Percentiles rank a stretch among this genome's conserved stretches.
Evolutionary conservation across 2,113 vertebrate genomes (phyloP).

Genomic region (Nipponia nippon): DNA sequence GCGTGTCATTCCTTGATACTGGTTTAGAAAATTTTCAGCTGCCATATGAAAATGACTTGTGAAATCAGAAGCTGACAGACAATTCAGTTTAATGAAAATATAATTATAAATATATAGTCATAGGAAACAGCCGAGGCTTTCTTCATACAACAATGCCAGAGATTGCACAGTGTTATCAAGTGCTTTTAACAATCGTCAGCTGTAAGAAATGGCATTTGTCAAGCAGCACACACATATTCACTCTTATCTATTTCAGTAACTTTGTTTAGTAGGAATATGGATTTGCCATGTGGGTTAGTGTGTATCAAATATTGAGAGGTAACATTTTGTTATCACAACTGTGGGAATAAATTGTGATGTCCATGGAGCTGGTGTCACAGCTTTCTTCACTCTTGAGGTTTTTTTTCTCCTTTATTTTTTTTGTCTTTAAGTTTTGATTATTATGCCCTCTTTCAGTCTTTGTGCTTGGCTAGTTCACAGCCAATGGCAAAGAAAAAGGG

Average conservation of each 20-base stretch:
- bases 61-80: background rate
- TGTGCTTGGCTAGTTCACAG: background rate
- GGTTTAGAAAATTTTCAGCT: background rate
- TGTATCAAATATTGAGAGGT: background rate
- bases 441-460: background rate
- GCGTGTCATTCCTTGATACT: background rate
- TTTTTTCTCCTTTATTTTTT: background rate
- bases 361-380: fast-evolving
- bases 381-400: background rate
- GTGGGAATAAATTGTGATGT: background rate
- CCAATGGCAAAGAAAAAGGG: background rate
- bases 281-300: background rate
- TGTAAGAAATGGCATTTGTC: background rate
- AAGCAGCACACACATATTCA: background rate
- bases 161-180: background rate
- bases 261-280: background rate
- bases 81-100: background rate
- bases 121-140: background rate
- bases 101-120: background rate
- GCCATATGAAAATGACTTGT: background rate
- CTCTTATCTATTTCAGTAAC: background rate
- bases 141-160: background rate
- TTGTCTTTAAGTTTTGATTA: background rate
- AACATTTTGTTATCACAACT: background rate
- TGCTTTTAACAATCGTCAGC: background rate